phyloP scores from a whole-genome alignment of 2,888 invertebrate species.

The Ornithoptera priamus region DNA sequence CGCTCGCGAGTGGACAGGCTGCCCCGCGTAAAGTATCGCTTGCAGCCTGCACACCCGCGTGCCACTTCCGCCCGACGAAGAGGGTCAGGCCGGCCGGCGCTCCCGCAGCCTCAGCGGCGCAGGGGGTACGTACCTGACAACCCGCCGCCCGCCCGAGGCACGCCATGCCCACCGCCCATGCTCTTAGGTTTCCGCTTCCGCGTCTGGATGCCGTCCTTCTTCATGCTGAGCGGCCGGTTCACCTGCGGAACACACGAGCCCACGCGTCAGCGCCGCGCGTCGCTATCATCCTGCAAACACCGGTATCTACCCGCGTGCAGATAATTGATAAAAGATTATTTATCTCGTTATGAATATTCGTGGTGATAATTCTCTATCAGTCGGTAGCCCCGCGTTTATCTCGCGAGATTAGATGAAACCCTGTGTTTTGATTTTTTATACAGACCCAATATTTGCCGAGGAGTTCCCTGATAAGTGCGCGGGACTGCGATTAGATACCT shows the following conservation, averaged over 20 bases:
- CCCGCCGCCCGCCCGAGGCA: constrained; percentile 50
- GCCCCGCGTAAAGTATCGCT: too few species aligned
- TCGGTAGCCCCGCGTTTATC: constrained; percentile 73
- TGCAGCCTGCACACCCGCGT: constrained; percentile 4
- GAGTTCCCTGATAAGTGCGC: constrained; percentile 77
- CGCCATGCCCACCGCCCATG: constrained; percentile 65
- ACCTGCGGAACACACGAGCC: constrained; percentile 80
- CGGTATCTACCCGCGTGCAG: constrained; percentile 73
- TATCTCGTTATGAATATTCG: constrained; percentile 80
- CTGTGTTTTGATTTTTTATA: constrained; percentile 78
- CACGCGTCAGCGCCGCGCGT: constrained; percentile 62
- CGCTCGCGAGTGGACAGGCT: too few species aligned
- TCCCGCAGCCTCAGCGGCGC: neutral
- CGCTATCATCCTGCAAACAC: constrained; percentile 78
- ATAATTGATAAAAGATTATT: constrained; percentile 80
- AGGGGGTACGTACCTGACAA: constrained; percentile 57
- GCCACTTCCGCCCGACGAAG: neutral
- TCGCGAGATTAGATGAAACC: constrained; percentile 78
- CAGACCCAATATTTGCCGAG: constrained; percentile 76
- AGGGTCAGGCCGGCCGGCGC: neutral
- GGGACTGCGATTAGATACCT: constrained; percentile 69
- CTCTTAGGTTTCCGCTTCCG: constrained; percentile 95
- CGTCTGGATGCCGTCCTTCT: constrained; percentile 99
- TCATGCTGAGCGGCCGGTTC: constrained; percentile 97
- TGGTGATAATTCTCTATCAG: constrained; percentile 79